phyloP scores from a whole-genome alignment of 2,113 vertebrate genomes.

The Pseudorhombus dupliciocellatus region DNA sequence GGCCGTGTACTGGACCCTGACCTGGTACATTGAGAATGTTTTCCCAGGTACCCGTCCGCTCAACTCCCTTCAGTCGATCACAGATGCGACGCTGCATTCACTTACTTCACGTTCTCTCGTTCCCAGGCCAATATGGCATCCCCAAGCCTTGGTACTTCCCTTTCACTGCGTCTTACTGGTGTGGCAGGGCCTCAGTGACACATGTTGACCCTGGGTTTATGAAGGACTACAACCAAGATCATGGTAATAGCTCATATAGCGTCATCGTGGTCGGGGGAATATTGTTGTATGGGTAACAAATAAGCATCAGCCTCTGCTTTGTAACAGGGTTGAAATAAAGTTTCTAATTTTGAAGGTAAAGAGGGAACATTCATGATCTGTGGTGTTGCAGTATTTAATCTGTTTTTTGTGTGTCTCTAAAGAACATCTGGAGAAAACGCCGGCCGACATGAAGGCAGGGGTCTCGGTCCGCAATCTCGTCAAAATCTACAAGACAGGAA shows the following conservation, averaged over 20 bases:
- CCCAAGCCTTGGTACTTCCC: slow-evolving; percentile 96
- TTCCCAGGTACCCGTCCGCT: slow-evolving; percentile 87
- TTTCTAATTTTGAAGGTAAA: slow-evolving; percentile 2
- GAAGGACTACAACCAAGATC: slow-evolving; percentile 35
- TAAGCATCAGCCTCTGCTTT: slow-evolving; percentile 56
- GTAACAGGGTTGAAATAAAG: slow-evolving; percentile 46
- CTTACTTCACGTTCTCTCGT: slow-evolving; percentile 17
- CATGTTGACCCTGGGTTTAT: slow-evolving; percentile 26
- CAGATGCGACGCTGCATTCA: background rate
- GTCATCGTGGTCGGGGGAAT: too few species aligned
- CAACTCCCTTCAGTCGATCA: background rate
- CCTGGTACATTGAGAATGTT: slow-evolving; percentile 97
- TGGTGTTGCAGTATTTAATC: too few species aligned
- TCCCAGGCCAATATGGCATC: slow-evolving; percentile 94
- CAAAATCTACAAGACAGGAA: slow-evolving; percentile 94
- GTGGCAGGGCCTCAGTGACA: slow-evolving; percentile 73
- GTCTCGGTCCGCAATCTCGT: slow-evolving; percentile 93
- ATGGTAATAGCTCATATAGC: slow-evolving; percentile 59
- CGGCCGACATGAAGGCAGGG: slow-evolving; percentile 85
- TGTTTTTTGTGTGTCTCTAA: slow-evolving; percentile 13
- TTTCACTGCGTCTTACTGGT: slow-evolving; percentile 92
- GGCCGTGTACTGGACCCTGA: slow-evolving; percentile 88
- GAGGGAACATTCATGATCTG: slow-evolving; percentile 2
- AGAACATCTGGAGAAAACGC: slow-evolving; percentile 91
- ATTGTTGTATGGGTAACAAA: slow-evolving; percentile 29